These are phyloP conservation scores for Rhodinocichla rosea DNA, from an alignment of 2,113 vertebrate species.

Conservation along the genomic window DNA sequence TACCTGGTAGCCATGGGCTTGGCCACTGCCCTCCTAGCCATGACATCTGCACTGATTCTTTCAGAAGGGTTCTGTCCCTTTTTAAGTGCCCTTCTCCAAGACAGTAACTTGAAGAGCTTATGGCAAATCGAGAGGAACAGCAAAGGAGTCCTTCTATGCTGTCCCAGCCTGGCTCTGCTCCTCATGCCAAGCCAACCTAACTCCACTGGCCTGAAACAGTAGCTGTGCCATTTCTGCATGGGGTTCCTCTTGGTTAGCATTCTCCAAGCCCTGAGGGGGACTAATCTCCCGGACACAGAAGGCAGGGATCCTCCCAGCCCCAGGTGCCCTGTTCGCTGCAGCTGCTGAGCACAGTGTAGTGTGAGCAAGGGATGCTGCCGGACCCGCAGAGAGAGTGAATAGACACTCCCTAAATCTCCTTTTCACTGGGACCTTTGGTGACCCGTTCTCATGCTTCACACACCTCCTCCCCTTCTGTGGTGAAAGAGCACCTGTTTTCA, in stretches of 20 bases:
- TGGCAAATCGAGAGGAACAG: background rate
- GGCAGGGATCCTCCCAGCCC: background rate
- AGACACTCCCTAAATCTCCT: background rate
- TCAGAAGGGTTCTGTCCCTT: background rate
- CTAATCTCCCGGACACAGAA: background rate
- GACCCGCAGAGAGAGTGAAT: background rate
- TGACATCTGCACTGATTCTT: rapidly evolving
- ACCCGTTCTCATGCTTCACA: background rate
- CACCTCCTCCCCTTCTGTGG: background rate
- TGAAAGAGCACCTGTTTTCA: background rate
- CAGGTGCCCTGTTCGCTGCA: rapidly evolving
- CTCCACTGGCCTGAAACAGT: background rate
- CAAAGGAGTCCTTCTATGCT: rapidly evolving
- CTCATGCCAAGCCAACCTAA: background rate
- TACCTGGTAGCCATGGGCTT: rapidly evolving
- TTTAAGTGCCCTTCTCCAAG: background rate
- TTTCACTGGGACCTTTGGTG: background rate
- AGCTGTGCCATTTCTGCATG: background rate
- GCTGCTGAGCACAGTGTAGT: background rate
- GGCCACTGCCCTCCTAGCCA: background rate
- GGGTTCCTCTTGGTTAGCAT: rapidly evolving
- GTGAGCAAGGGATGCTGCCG: too few relatives aligned
- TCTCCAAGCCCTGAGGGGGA: background rate
- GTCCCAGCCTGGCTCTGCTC: background rate
- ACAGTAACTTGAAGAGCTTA: background rate